phyloP scores from a whole-genome alignment of 1,140 invertebrate species.

The Zaprionus gabonicus region DNA sequence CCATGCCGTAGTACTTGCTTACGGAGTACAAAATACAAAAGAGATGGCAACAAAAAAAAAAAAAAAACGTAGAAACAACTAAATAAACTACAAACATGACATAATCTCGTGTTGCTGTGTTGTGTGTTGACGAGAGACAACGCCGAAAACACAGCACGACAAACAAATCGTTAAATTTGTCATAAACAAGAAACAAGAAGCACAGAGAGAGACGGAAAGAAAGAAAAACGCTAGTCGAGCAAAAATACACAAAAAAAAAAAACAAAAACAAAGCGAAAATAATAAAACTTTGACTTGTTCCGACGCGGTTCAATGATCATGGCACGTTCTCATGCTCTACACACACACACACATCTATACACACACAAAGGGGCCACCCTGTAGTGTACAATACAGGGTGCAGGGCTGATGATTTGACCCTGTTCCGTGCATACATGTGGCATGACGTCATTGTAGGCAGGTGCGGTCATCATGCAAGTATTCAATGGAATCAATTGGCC shows the following conservation, averaged over 20 bases:
- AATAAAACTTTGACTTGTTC: constrained; percentile 33
- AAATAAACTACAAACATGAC: constrained; percentile 49
- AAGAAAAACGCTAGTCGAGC: constrained; percentile 23
- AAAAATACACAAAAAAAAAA: constrained; percentile 9
- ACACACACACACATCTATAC: constrained; percentile 34
- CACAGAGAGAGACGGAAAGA: constrained; percentile 14
- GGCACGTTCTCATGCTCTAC: constrained; percentile 59
- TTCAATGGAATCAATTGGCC: constrained; percentile 43
- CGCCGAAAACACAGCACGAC: constrained; percentile 37
- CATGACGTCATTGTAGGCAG: constrained; percentile 50
- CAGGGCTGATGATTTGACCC: constrained; percentile 24
- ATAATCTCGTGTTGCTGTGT: constrained; percentile 41
- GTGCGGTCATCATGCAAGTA: constrained; percentile 52
- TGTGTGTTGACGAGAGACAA: constrained; percentile 31
- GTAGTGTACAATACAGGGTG: background rate
- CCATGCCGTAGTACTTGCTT: background rate
- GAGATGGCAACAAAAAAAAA: background rate
- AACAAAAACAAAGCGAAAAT: constrained; percentile 3
- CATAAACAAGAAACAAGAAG: constrained; percentile 28
- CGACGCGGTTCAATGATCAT: constrained; percentile 60
- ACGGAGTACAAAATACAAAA: background rate
- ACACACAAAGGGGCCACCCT: constrained; percentile 9
- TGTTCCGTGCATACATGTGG: constrained; percentile 27
- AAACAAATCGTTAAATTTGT: constrained; percentile 47
- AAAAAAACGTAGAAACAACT: constrained; percentile 23